phyloP scores from a whole-genome alignment of 1,140 invertebrate genomes.

The Zaprionus davidi region DNA sequence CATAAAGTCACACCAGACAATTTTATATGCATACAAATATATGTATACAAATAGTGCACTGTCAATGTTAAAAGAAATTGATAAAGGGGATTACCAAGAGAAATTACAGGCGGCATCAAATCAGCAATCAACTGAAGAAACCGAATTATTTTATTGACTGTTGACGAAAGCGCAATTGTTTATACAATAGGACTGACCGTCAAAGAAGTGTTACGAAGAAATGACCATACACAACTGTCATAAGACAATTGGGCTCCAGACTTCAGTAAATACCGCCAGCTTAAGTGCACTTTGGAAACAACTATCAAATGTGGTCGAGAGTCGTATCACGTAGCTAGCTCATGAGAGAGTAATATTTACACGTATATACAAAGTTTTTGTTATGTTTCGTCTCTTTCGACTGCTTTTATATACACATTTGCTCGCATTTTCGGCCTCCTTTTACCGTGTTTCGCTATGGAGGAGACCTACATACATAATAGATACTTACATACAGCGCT shows the following conservation, averaged over 20 bases:
- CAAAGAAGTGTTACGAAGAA: not conserved
- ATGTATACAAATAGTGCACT: too few relatives aligned
- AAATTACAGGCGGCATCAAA: too few relatives aligned
- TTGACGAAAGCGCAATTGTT: not conserved
- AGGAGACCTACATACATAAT: slow-evolving; percentile 2
- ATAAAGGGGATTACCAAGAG: too few relatives aligned
- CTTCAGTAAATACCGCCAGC: not conserved
- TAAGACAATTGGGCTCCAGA: not conserved
- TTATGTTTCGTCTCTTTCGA: not conserved
- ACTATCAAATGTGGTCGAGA: slow-evolving; percentile 2
- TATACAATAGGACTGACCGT: not conserved
- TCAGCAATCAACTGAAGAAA: not conserved
- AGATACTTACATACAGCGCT: slow-evolving; percentile 14
- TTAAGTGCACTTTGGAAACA: slow-evolving; percentile 1
- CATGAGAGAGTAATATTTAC: not conserved
- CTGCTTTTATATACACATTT: not conserved
- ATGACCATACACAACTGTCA: not conserved
- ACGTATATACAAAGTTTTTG: not conserved
- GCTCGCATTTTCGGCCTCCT: not conserved
- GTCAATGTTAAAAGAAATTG: too few relatives aligned
- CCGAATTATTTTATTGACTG: not conserved
- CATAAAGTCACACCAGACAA: not conserved
- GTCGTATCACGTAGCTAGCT: slow-evolving; percentile 1
- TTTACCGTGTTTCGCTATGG: not conserved
- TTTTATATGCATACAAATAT: too few relatives aligned